Evolutionary conservation across 2,113 vertebrate species (phyloP).

Genomic region (Rhodinocichla rosea): DNA sequence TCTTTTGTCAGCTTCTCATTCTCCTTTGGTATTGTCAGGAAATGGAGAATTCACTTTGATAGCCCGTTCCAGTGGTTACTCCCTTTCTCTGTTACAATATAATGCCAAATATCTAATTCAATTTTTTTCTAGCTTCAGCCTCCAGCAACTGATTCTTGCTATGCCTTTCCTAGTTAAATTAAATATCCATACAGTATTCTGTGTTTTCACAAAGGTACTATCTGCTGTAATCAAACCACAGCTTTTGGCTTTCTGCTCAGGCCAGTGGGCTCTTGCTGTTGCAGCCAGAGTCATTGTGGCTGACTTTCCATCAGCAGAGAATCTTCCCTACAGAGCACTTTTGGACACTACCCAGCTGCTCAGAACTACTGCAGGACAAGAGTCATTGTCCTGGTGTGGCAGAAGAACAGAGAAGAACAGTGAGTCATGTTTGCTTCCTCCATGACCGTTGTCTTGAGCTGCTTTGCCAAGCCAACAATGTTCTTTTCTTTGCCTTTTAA

Average conservation of each 20-base stretch:
- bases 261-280: neutral
- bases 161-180: neutral
- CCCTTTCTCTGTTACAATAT: neutral
- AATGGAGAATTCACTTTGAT: neutral
- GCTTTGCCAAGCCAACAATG: neutral
- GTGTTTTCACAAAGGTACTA: neutral
- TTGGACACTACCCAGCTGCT: neutral
- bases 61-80: neutral
- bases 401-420: neutral
- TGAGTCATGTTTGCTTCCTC: neutral
- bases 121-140: neutral
- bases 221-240: neutral
- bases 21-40: neutral
- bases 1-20: neutral
- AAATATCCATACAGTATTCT: neutral
- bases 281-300: neutral
- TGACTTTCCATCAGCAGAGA: neutral
- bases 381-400: neutral
- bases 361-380: neutral
- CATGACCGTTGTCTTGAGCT: neutral
- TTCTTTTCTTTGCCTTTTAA: conserved; percentile 46
- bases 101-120: neutral
- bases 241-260: neutral
- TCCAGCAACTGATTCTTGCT: neutral
- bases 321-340: neutral